Evolutionary conservation across 2,888 invertebrate species (phyloP).

Genomic region (Criorhina ranunculi): DNA sequence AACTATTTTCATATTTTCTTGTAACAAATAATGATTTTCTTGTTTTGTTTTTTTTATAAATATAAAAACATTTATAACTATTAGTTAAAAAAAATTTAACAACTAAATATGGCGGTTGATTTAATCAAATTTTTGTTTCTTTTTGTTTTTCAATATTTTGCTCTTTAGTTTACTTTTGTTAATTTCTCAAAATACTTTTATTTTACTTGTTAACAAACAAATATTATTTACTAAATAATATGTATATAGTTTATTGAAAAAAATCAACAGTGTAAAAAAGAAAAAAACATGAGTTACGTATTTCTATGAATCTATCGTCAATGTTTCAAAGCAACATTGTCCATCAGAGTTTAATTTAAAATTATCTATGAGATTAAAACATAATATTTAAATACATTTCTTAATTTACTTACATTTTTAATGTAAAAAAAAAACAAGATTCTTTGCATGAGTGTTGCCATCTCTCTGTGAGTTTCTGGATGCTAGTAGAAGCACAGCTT

Average conservation of each 20-base stretch:
- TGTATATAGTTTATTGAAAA: conserved; percentile 46
- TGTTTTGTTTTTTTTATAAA: conserved; percentile 41
- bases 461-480: conserved; percentile 17
- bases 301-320: conserved; percentile 50
- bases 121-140: conserved; percentile 76
- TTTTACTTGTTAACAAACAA: conserved; percentile 37
- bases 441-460: conserved; percentile 49
- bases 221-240: conserved; percentile 33
- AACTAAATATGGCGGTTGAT: conserved; percentile 80
- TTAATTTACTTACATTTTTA: conserved; percentile 71
- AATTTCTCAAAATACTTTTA: conserved; percentile 27
- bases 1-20: conserved; percentile 20
- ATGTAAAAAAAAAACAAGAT: conserved; percentile 62
- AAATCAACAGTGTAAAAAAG: conserved; percentile 62
- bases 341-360: conserved; percentile 56
- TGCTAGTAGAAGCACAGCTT: conserved; percentile 24
- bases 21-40: conserved; percentile 1
- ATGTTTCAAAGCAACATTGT: conserved; percentile 57
- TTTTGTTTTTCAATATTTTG: conserved; percentile 14
- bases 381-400: conserved; percentile 52
- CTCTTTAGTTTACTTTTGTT: no score
- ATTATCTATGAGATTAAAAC: conserved; percentile 55
- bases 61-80: conserved; percentile 57
- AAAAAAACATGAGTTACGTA: conserved; percentile 41
- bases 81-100: conserved; percentile 70